Percentiles rank a stretch among this genome's conserved stretches.
phyloP scores from a whole-genome alignment of 1,140 invertebrate species.

The Dendrolimus punctatus region DNA sequence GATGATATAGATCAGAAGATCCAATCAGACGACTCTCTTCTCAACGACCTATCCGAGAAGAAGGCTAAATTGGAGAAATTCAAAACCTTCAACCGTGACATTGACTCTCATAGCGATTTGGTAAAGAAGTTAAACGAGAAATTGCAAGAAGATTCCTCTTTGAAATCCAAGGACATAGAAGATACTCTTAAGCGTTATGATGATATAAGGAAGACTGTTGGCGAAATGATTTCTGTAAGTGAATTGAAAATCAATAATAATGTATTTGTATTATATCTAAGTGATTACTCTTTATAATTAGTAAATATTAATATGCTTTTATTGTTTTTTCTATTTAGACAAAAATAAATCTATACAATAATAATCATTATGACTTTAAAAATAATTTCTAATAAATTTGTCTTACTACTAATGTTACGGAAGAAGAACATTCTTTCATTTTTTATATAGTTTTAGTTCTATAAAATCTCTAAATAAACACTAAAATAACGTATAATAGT shows the following conservation, averaged over 20 bases:
- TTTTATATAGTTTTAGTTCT: too few relatives aligned
- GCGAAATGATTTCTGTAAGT: slow-evolving; percentile 76
- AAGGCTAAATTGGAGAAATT: slow-evolving; percentile 89
- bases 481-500: too few relatives aligned
- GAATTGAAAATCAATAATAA: slow-evolving; percentile 2
- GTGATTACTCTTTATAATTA: too few relatives aligned
- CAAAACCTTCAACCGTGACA: slow-evolving; percentile 82
- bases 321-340: too few relatives aligned
- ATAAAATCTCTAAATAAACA: too few relatives aligned
- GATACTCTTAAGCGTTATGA: slow-evolving; percentile 81
- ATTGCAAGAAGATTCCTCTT: slow-evolving; percentile 76
- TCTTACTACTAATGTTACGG: too few relatives aligned
- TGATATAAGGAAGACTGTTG: slow-evolving; percentile 76
- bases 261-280: slow-evolving; percentile 1
- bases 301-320: too few relatives aligned
- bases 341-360: too few relatives aligned
- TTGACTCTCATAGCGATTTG: slow-evolving; percentile 82
- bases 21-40: slow-evolving; percentile 77
- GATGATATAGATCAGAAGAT: slow-evolving; percentile 90
- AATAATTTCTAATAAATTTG: too few relatives aligned
- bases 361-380: too few relatives aligned
- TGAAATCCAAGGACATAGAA: slow-evolving; percentile 79
- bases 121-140: slow-evolving; percentile 81
- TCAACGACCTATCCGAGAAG: slow-evolving; percentile 92
- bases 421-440: too few relatives aligned